phyloP scores from a whole-genome alignment of 2,113 vertebrate species.

The Gopherus evgoodei region DNA sequence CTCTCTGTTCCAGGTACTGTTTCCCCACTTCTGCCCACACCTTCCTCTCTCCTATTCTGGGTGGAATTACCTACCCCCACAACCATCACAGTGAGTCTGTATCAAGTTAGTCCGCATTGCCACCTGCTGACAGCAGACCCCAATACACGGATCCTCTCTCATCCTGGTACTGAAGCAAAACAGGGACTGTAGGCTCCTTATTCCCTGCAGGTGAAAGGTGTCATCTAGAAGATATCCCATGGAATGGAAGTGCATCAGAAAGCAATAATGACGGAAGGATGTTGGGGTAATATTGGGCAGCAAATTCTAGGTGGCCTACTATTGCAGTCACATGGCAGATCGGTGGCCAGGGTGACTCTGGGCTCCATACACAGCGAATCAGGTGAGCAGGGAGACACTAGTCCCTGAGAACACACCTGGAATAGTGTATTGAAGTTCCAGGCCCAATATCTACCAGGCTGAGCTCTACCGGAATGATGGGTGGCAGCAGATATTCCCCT shows the following conservation, averaged over 20 bases:
- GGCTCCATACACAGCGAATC: not conserved
- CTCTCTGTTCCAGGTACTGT: not conserved
- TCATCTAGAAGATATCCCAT: not conserved
- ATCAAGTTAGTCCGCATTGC: not conserved
- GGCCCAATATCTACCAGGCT: not conserved
- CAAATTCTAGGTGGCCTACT: not conserved
- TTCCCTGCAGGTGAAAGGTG: not conserved
- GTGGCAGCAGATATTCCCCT: not conserved
- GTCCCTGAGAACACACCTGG: not conserved
- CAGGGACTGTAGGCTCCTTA: not conserved
- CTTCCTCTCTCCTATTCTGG: slow-evolving; percentile 13
- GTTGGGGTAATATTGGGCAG: not conserved
- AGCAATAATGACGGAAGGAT: not conserved
- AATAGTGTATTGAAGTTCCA: not conserved
- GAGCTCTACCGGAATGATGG: not conserved
- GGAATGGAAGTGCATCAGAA: not conserved
- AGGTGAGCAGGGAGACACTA: not conserved
- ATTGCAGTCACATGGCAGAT: not conserved
- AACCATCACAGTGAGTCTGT: not conserved
- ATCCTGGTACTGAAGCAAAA: not conserved
- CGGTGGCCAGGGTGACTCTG: not conserved
- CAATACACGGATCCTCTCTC: not conserved
- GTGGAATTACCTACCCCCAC: slow-evolving; percentile 23
- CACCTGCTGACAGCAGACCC: not conserved
- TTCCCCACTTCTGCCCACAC: not conserved